A percentile compares a stretch with the other conserved stretches of the same genome.
Evolutionary conservation across 2,113 vertebrate species (phyloP).

Genomic region (Oophaga pumilio): DNA sequence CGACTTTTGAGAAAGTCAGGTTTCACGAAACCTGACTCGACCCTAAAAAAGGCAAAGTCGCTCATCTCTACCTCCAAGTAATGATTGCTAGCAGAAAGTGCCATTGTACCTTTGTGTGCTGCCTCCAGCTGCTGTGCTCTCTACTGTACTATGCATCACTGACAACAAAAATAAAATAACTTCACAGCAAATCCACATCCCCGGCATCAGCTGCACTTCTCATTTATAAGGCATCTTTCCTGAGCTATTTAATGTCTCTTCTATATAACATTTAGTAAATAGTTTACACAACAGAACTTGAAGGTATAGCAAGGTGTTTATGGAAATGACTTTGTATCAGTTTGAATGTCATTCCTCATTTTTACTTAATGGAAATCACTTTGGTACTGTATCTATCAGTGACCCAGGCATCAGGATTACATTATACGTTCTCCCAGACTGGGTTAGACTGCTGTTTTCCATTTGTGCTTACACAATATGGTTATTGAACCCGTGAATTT

Average conservation of each 20-base stretch:
- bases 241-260: slow-evolving; percentile 10
- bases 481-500: slow-evolving; percentile 23
- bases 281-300: slow-evolving; percentile 38
- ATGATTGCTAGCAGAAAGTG: not conserved
- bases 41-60: too few species aligned
- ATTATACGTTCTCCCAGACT: slow-evolving; percentile 17
- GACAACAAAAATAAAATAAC: not conserved
- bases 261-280: slow-evolving; percentile 29
- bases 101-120: not conserved
- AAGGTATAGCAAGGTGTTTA: slow-evolving; percentile 35
- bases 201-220: not conserved
- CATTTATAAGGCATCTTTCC: not conserved
- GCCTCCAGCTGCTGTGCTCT: not conserved
- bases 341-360: slow-evolving; percentile 40
- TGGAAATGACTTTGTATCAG: slow-evolving; percentile 29
- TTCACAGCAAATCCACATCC: not conserved
- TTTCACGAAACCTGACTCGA: too few species aligned
- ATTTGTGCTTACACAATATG: slow-evolving; percentile 26
- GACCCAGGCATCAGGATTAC: slow-evolving; percentile 12
- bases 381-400: slow-evolving; percentile 25
- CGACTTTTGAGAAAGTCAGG: too few species aligned
- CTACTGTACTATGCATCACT: not conserved
- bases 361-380: slow-evolving; percentile 34
- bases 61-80: too few species aligned
- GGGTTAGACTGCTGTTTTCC: not conserved